phyloP scores from a whole-genome alignment of 2,113 vertebrate genomes.

The Syngnathus floridae region DNA sequence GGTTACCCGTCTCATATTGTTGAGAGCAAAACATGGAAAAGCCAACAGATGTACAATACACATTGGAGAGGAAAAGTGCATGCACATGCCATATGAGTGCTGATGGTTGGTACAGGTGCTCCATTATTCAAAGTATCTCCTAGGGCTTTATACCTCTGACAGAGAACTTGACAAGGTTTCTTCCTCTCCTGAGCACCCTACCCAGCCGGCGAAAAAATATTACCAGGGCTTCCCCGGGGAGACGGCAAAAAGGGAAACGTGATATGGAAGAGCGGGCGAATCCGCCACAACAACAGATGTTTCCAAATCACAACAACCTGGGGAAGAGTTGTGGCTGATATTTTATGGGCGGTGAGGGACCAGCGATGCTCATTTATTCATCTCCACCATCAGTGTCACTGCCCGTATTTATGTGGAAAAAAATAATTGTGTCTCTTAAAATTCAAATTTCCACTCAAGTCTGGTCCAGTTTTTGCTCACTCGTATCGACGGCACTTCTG shows the following conservation, averaged over 20 bases:
- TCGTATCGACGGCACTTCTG: conserved; percentile 45
- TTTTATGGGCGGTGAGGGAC: conserved; percentile 69
- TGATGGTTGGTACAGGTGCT: conserved; percentile 57
- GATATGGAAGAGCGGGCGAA: conserved; percentile 66
- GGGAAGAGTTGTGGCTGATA: conserved; percentile 69
- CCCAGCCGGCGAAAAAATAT: conserved; percentile 47
- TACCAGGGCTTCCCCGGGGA: conserved; percentile 62
- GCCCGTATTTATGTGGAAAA: conserved; percentile 13
- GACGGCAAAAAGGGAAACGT: conserved; percentile 55
- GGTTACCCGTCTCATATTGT: not conserved
- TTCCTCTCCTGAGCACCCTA: conserved; percentile 6
- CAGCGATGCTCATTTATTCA: conserved; percentile 69
- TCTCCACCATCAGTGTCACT: conserved; percentile 56
- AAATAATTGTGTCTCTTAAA: conserved; percentile 44
- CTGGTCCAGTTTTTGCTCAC: conserved; percentile 16
- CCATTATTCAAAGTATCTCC: conserved; percentile 68
- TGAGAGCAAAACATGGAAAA: not conserved
- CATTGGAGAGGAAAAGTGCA: conserved; percentile 20
- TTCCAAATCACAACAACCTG: conserved; percentile 73
- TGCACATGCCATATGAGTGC: conserved; percentile 18
- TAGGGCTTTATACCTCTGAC: conserved; percentile 63
- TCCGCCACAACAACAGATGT: conserved; percentile 75
- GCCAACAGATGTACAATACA: conserved; percentile 2
- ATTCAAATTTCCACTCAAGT: not conserved
- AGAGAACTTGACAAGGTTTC: conserved; percentile 50